Conservation (phyloP, 2,113 vertebrate species). For the Centrocercus urophasianus region DNA sequence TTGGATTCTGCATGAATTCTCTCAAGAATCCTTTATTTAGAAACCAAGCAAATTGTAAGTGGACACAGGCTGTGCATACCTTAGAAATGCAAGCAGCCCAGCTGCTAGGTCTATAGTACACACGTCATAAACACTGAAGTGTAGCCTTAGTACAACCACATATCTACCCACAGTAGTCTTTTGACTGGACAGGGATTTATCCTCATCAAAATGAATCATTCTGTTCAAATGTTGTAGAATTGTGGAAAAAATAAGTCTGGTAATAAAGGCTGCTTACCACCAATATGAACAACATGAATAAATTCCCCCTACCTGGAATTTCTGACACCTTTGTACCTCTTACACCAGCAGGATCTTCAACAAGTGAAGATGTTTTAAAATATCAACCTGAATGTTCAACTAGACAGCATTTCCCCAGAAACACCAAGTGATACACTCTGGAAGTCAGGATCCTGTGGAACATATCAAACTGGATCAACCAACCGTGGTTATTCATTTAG, state of each 20-base stretch:
- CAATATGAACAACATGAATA: neutral
- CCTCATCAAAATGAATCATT: neutral
- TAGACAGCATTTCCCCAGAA: neutral
- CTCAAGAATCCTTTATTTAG: slow-evolving; percentile 10
- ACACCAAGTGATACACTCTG: neutral
- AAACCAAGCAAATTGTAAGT: neutral
- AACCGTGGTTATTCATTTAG: neutral
- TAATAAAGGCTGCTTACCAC: neutral
- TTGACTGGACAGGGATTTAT: neutral
- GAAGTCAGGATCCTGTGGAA: neutral
- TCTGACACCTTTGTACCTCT: neutral
- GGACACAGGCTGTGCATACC: neutral
- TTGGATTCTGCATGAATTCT: slow-evolving; percentile 10
- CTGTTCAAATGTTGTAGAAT: neutral
- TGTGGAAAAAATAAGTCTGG: neutral
- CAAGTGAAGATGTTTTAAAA: too few species aligned
- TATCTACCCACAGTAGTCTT: neutral
- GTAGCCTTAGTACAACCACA: neutral
- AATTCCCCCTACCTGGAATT: neutral
- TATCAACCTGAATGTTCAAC: too few species aligned
- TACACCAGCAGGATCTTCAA: neutral
- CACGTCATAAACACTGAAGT: neutral
- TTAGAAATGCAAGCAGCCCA: neutral
- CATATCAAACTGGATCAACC: neutral
- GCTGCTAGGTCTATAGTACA: neutral